Evolutionary conservation across 2,797 vertebrate species (phyloP).

Genomic region (Hippopotamyrus pictus): DNA sequence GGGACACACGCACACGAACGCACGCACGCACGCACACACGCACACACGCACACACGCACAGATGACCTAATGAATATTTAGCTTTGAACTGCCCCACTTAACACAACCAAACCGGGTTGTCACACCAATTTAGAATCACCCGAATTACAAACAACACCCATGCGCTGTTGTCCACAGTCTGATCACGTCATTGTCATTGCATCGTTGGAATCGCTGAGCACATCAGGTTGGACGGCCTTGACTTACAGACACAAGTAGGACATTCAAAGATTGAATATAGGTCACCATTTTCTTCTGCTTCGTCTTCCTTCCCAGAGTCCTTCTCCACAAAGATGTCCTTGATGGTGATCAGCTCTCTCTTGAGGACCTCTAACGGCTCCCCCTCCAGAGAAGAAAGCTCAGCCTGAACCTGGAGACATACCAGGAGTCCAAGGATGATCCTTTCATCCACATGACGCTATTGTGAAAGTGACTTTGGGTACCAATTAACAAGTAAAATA

Average conservation of each 20-base stretch:
- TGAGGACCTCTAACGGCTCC: slow-evolving; percentile 74
- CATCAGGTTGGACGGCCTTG: slow-evolving; percentile 32
- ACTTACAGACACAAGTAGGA: slow-evolving; percentile 63
- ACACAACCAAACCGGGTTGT: background rate
- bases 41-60: background rate
- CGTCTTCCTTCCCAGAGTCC: slow-evolving; percentile 60
- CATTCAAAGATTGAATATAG: slow-evolving; percentile 61
- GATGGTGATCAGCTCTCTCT: slow-evolving; percentile 82
- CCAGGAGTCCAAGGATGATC: background rate
- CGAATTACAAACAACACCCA: background rate
- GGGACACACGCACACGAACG: background rate
- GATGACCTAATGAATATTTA: background rate
- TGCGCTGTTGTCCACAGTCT: background rate
- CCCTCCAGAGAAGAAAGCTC: slow-evolving; percentile 72
- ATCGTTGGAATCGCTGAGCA: slow-evolving; percentile 9
- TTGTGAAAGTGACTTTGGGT: background rate
- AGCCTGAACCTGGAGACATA: slow-evolving; percentile 73
- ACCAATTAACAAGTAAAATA: background rate
- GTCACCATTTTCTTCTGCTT: slow-evolving; percentile 64
- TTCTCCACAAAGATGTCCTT: slow-evolving; percentile 80
- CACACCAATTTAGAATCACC: background rate
- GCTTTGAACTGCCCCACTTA: background rate
- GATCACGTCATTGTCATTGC: slow-evolving; percentile 1
- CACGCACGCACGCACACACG: background rate
- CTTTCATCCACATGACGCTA: background rate